A percentile compares a stretch with the other conserved stretches of the same genome.
Evolutionary conservation across 2,797 vertebrate species (phyloP).

Genomic region (Tragopan temminckii): DNA sequence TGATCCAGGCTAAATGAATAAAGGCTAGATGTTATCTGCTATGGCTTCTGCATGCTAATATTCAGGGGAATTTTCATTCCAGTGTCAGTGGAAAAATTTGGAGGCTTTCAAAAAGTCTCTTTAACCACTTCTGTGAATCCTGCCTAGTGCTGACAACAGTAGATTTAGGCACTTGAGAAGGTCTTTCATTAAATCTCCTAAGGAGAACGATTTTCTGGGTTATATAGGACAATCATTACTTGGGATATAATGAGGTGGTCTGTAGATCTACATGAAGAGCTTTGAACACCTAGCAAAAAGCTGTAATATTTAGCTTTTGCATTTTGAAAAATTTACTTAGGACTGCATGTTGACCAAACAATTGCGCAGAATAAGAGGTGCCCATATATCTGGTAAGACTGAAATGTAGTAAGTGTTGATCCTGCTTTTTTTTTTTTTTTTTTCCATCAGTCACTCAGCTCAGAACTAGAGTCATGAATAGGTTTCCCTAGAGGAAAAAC

Average conservation of each 20-base stretch:
- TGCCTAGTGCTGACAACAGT: not conserved
- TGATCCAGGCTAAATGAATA: not conserved
- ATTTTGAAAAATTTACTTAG: not conserved
- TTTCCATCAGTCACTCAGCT: not conserved
- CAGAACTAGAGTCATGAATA: not conserved
- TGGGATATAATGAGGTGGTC: not conserved
- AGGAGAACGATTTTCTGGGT: not conserved
- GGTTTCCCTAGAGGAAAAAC: not conserved
- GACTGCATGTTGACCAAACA: not conserved
- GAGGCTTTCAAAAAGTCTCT: not conserved
- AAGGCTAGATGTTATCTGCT: not conserved
- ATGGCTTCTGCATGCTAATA: not conserved
- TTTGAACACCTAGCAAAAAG: conserved; percentile 6
- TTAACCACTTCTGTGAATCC: not conserved
- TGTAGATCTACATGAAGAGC: not conserved
- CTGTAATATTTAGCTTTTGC: not conserved
- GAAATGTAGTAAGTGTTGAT: not conserved
- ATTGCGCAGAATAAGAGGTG: not conserved
- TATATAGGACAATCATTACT: not conserved
- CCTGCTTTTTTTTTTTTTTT: not conserved
- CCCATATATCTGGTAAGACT: not conserved
- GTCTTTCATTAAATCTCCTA: not conserved
- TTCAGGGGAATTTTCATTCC: not conserved
- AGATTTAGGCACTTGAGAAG: not conserved
- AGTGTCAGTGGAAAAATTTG: not conserved